Conservation (phyloP, 2,113 vertebrate genomes). For the Circaetus cinerascens region DNA sequence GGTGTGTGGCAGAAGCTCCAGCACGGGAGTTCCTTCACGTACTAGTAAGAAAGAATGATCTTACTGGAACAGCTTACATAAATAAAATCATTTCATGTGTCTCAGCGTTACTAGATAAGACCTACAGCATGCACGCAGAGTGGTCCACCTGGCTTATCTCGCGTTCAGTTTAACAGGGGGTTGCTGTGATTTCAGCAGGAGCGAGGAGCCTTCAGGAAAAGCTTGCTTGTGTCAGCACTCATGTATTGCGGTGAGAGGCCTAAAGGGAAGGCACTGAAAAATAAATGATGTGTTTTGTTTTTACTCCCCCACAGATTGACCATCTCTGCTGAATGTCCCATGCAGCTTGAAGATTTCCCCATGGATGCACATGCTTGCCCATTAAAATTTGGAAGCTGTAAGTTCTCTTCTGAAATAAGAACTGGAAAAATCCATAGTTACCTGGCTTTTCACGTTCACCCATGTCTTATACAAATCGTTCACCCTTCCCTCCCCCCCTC, state of each 20-base stretch:
- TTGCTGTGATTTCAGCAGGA: neutral
- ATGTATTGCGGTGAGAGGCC: neutral
- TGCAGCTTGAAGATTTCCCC: slow-evolving; percentile 97
- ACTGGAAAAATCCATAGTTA: neutral
- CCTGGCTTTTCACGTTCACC: neutral
- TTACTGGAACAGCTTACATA: neutral
- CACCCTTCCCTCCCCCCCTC: fast-evolving
- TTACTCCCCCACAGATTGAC: slow-evolving; percentile 81
- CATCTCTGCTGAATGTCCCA: slow-evolving; percentile 96
- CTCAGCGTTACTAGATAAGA: neutral
- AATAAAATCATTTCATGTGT: neutral
- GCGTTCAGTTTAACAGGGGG: neutral
- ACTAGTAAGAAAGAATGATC: neutral
- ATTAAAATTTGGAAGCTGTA: slow-evolving; percentile 97
- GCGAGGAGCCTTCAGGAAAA: neutral
- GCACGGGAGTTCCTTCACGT: neutral
- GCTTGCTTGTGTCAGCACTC: neutral
- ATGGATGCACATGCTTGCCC: slow-evolving; percentile 98
- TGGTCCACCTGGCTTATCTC: neutral
- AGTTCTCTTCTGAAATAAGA: slow-evolving; percentile 72
- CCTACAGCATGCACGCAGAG: neutral
- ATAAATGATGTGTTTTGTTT: neutral
- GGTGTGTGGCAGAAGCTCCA: neutral
- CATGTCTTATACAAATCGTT: neutral
- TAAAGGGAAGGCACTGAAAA: neutral